A percentile compares a stretch with the other conserved stretches of the same genome.
phyloP scores from a whole-genome alignment of 2,113 vertebrate species.

The Mus pahari region DNA sequence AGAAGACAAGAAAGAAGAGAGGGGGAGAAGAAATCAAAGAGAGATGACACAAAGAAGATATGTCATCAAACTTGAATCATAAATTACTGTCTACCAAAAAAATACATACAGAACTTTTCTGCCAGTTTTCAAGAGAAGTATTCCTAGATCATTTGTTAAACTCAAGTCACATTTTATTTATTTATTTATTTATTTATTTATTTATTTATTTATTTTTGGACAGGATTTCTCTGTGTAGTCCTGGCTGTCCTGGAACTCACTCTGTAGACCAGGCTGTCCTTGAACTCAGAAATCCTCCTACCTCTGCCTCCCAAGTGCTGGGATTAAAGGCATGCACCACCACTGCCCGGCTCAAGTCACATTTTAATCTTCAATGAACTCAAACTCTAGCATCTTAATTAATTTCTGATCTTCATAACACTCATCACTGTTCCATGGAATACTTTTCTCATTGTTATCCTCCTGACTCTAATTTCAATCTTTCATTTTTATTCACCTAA shows the following conservation, averaged over 20 bases:
- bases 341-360: too few species aligned
- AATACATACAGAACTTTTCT: not conserved
- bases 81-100: constrained; percentile 6
- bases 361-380: not conserved
- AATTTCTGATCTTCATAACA: not conserved
- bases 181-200: too few species aligned
- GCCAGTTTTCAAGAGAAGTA: not conserved
- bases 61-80: not conserved
- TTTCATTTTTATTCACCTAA: not conserved
- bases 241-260: too few species aligned
- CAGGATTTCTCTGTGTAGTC: too few species aligned
- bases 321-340: too few species aligned
- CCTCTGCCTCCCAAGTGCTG: too few species aligned
- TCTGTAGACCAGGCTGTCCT: too few species aligned
- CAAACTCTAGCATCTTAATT: not conserved
- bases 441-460: not conserved
- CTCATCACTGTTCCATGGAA: not conserved
- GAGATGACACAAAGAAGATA: not conserved
- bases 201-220: too few species aligned
- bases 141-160: not conserved
- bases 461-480: constrained; percentile 10
- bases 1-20: too few species aligned
- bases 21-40: not conserved
- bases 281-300: too few species aligned
- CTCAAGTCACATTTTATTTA: not conserved